phyloP scores from a whole-genome alignment of 64 coral and sea anemone genomes.

The Montipora efflorescens region DNA sequence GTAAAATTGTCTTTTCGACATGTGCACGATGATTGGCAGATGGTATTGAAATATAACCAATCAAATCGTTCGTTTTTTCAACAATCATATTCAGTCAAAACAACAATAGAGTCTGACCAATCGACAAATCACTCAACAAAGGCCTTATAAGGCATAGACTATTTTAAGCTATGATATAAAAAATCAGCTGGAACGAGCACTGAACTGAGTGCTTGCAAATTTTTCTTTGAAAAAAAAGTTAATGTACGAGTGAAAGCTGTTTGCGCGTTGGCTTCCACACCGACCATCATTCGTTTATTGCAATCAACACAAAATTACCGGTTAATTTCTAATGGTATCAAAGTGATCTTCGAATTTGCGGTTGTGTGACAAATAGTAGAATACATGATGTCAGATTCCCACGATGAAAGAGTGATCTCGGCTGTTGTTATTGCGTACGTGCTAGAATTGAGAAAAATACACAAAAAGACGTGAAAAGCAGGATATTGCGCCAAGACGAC shows the following conservation, averaged over 20 bases:
- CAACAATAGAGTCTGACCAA: constrained; percentile 86
- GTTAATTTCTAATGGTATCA: not conserved
- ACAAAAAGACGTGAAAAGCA: not conserved
- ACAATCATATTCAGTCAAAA: constrained; percentile 90
- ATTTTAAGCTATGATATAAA: constrained; percentile 95
- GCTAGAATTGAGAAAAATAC: constrained; percentile 4
- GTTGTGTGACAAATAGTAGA: constrained; percentile 26
- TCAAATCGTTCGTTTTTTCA: constrained; percentile 62
- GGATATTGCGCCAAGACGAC: constrained; percentile 31
- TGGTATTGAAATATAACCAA: constrained; percentile 65
- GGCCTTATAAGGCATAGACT: constrained; percentile 91
- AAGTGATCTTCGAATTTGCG: not conserved
- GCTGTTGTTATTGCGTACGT: constrained; percentile 45
- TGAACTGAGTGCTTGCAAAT: not conserved
- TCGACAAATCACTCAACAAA: constrained; percentile 65
- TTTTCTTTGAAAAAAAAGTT: constrained; percentile 5
- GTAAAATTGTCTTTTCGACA: constrained; percentile 58
- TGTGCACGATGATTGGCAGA: constrained; percentile 48
- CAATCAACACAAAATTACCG: not conserved
- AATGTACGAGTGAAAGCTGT: not conserved
- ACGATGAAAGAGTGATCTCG: constrained; percentile 21
- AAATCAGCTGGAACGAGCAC: constrained; percentile 78
- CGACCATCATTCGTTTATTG: not conserved
- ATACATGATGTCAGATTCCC: constrained; percentile 38
- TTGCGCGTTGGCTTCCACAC: not conserved